Conservation (phyloP, 2,888 invertebrate genomes). For the Nowickia ferox region DNA sequence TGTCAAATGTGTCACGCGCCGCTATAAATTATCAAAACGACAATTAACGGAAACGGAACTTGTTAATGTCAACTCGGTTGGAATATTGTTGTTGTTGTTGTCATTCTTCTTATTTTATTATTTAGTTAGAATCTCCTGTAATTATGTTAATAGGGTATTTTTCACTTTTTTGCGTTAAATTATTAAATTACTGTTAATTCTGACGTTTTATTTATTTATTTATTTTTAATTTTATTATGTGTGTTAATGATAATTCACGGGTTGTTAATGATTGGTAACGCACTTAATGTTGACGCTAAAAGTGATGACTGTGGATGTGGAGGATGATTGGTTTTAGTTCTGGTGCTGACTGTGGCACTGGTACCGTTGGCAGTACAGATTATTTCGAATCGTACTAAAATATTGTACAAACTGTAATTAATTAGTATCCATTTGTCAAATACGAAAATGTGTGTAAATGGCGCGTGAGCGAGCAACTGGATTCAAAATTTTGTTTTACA, state of each 20-base stretch:
- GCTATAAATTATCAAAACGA: constrained; percentile 65
- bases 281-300: constrained; percentile 72
- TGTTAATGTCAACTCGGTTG: constrained; percentile 64
- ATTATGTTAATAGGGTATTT: constrained; percentile 68
- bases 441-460: constrained; percentile 74
- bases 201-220: constrained; percentile 56
- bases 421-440: constrained; percentile 84
- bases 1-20: constrained; percentile 74
- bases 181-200: constrained; percentile 70
- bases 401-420: constrained; percentile 84
- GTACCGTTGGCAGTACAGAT: constrained; percentile 42
- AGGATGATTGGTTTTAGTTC: constrained; percentile 41
- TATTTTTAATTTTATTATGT: constrained; percentile 55
- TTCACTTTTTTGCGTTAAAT: constrained; percentile 71
- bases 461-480: constrained; percentile 65
- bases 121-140: constrained; percentile 55
- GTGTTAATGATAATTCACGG: constrained; percentile 67
- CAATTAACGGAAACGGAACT: constrained; percentile 69
- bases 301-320: constrained; percentile 43
- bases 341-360: constrained; percentile 53
- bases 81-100: constrained; percentile 29
- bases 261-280: constrained; percentile 70
- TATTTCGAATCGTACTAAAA: constrained; percentile 79
- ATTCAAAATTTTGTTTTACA: constrained; percentile 46
- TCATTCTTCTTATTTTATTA: constrained; percentile 33